Evolutionary conservation across 2,888 invertebrate genomes (phyloP).

Genomic region (Hypselothyrea guttata): DNA sequence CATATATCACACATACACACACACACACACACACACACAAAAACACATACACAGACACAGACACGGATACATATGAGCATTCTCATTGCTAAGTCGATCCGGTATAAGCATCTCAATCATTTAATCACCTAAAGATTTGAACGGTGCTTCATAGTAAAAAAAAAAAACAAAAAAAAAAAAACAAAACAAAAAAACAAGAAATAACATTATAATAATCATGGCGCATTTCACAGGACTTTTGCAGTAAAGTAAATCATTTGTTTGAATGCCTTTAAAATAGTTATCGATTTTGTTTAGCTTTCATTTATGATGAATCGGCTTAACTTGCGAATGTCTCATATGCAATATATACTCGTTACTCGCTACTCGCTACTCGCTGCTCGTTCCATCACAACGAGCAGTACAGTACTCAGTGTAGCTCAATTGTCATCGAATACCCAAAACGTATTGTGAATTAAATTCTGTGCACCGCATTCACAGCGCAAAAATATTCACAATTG

Average conservation of each 20-base stretch:
- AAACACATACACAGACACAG: constrained; percentile 14
- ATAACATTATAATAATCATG: too few species aligned
- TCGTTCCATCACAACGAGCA: too few species aligned
- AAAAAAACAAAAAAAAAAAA: constrained; percentile 4
- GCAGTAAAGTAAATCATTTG: not conserved
- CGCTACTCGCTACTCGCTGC: too few species aligned
- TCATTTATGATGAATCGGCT: constrained; percentile 57
- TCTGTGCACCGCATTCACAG: constrained; percentile 34
- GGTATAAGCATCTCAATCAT: constrained; percentile 49
- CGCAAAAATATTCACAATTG: constrained; percentile 36
- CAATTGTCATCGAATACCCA: constrained; percentile 4
- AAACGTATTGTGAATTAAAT: constrained; percentile 6
- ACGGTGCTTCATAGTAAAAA: constrained; percentile 45
- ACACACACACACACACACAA: constrained; percentile 14
- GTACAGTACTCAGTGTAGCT: constrained; percentile 6
- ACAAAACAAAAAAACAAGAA: constrained; percentile 6
- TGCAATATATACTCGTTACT: constrained; percentile 15
- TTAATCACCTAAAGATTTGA: constrained; percentile 47
- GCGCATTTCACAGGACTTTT: constrained; percentile 55
- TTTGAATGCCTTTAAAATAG: too few species aligned
- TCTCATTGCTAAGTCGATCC: constrained; percentile 73
- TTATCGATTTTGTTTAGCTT: constrained; percentile 2
- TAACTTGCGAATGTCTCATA: constrained; percentile 72
- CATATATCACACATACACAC: constrained; percentile 19
- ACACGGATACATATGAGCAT: constrained; percentile 64